Conservation (phyloP, 2,113 vertebrate genomes). For the Hyperoodon ampullatus region DNA sequence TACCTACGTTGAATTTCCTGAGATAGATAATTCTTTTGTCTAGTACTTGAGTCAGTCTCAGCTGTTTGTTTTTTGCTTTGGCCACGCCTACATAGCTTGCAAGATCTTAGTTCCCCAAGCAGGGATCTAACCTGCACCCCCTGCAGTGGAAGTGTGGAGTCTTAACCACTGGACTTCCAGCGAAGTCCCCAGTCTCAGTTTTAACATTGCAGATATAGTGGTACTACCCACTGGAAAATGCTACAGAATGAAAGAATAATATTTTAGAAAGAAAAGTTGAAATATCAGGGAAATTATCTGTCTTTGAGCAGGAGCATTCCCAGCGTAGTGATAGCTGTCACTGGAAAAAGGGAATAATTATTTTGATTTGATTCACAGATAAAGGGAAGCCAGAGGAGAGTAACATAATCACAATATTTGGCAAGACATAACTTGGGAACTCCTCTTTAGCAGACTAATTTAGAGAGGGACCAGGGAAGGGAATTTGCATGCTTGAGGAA, state of each 20-base stretch:
- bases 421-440: not conserved
- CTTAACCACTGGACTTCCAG: too few species aligned
- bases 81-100: fast-evolving
- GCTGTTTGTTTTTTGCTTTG: too few species aligned
- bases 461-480: not conserved
- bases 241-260: not conserved
- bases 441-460: not conserved
- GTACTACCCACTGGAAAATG: not conserved
- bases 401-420: not conserved
- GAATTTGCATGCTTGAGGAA: not conserved
- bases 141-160: too few species aligned
- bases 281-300: not conserved
- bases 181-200: not conserved
- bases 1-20: not conserved
- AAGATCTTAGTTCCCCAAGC: too few species aligned
- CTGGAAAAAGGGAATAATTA: not conserved
- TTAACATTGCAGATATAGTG: not conserved
- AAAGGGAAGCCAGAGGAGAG: not conserved
- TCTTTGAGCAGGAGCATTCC: not conserved
- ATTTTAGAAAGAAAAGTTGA: not conserved
- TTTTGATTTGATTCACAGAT: not conserved
- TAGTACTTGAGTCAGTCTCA: not conserved
- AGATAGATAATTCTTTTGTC: not conserved
- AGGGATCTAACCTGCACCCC: too few species aligned
- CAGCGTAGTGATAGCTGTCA: not conserved